Percentiles rank a stretch among this genome's conserved stretches.
Evolutionary conservation across 2,888 invertebrate genomes (phyloP).

Genomic region (Achlya flavicornis): DNA sequence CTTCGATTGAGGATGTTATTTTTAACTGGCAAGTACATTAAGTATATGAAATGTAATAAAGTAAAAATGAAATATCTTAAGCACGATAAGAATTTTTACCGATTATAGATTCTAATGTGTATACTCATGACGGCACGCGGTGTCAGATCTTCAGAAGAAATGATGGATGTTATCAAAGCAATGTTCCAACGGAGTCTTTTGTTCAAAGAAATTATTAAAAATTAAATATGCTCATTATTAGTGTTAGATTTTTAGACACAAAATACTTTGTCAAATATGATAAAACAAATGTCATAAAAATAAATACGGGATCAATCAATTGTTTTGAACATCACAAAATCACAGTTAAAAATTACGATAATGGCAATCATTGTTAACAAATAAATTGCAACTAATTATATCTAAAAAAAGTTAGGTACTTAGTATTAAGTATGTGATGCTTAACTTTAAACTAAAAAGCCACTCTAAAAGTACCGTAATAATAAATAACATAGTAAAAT

Average conservation of each 20-base stretch:
- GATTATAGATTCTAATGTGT: no score
- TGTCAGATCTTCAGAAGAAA: no score
- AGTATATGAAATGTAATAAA: no score
- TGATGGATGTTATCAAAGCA: not conserved
- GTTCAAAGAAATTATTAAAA: not conserved
- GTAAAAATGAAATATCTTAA: no score
- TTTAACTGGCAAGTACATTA: no score
- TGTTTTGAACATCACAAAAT: slow-evolving; percentile 75
- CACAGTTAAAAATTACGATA: slow-evolving; percentile 80
- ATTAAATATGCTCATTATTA: not conserved
- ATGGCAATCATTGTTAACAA: slow-evolving; percentile 70
- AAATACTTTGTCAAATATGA: slow-evolving; percentile 24
- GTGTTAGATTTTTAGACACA: not conserved
- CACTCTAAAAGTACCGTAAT: slow-evolving; percentile 19
- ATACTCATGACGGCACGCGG: no score
- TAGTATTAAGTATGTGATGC: slow-evolving; percentile 65
- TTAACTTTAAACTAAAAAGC: slow-evolving; percentile 34
- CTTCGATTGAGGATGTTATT: no score
- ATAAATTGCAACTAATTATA: slow-evolving; percentile 52
- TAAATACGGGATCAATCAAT: slow-evolving; percentile 54
- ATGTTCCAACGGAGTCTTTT: not conserved
- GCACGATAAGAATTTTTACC: no score
- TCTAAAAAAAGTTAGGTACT: slow-evolving; percentile 58
- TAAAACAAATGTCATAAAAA: slow-evolving; percentile 29
- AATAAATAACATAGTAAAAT: not conserved